Conservation (phyloP, 2,888 invertebrate genomes). For the Microplitis manilae region DNA sequence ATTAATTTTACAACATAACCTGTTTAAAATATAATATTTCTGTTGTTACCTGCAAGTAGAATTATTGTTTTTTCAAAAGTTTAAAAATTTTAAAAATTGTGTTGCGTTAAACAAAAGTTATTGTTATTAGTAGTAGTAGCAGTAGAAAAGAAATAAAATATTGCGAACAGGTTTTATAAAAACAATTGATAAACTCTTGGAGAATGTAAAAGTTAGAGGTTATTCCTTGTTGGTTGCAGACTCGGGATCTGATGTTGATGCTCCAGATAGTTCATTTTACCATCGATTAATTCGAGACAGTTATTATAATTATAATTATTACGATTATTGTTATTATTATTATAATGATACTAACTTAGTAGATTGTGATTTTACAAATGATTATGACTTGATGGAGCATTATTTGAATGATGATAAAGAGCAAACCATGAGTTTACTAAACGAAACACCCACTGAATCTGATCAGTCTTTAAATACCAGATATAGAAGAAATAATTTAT, state of each 20-base stretch:
- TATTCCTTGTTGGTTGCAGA: conserved; percentile 50
- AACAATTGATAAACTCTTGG: background rate
- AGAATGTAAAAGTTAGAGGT: conserved; percentile 18
- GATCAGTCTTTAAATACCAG: too few species aligned
- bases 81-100: too few species aligned
- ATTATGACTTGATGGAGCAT: conserved; percentile 34
- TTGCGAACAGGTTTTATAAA: background rate
- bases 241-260: conserved; percentile 41
- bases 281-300: conserved; percentile 24
- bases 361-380: conserved; percentile 34
- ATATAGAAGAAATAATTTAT: too few species aligned
- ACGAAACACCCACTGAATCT: background rate
- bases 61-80: too few species aligned
- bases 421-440: conserved; percentile 1
- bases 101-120: too few species aligned
- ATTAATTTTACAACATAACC: too few species aligned
- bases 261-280: conserved; percentile 37
- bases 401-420: conserved; percentile 29
- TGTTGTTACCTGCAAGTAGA: too few species aligned
- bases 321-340: conserved; percentile 11
- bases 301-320: conserved; percentile 27
- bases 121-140: background rate
- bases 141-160: background rate
- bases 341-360: conserved; percentile 26
- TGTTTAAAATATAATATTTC: too few species aligned